A percentile compares a stretch with the other conserved stretches of the same genome.
Evolutionary conservation across 2,113 vertebrate species (phyloP).

Genomic region (Eira barbara): DNA sequence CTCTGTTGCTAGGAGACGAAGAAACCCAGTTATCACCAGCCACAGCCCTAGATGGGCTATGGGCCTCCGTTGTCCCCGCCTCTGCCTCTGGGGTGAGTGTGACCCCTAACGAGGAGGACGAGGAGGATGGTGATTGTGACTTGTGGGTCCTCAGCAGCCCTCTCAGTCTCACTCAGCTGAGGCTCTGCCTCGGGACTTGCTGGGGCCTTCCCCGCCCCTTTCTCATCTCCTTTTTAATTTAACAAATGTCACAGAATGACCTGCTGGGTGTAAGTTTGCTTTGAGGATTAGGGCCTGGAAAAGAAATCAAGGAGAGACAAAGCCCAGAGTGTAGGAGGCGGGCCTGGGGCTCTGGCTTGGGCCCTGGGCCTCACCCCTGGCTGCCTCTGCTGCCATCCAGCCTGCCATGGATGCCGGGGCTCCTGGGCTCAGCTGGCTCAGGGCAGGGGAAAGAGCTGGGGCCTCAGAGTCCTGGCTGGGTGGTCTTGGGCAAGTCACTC

Average conservation of each 20-base stretch:
- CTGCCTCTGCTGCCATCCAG: not conserved
- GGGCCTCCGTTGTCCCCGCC: slow-evolving; percentile 31
- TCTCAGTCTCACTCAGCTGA: not conserved
- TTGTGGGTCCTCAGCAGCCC: not conserved
- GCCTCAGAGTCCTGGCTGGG: not conserved
- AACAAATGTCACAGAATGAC: slow-evolving; percentile 71
- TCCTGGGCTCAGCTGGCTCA: not conserved
- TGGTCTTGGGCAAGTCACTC: not conserved
- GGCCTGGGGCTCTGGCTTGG: not conserved
- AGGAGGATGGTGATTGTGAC: not conserved
- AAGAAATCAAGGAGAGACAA: slow-evolving; percentile 46
- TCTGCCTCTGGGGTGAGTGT: slow-evolving; percentile 33
- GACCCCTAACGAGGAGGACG: not conserved
- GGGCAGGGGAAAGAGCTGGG: not conserved
- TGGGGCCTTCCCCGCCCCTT: slow-evolving; percentile 15
- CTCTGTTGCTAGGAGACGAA: slow-evolving; percentile 73
- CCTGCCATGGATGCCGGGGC: not conserved
- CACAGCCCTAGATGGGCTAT: slow-evolving; percentile 39
- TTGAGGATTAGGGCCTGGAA: slow-evolving; percentile 70
- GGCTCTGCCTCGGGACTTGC: not conserved
- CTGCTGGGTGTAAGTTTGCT: slow-evolving; percentile 68
- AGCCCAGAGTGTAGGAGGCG: not conserved
- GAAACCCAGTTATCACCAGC: slow-evolving; percentile 65
- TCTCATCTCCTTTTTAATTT: slow-evolving; percentile 69
- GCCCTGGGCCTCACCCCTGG: not conserved